Evolutionary conservation across 2,797 vertebrate genomes (phyloP).

Genomic region (Iguana delicatissima): DNA sequence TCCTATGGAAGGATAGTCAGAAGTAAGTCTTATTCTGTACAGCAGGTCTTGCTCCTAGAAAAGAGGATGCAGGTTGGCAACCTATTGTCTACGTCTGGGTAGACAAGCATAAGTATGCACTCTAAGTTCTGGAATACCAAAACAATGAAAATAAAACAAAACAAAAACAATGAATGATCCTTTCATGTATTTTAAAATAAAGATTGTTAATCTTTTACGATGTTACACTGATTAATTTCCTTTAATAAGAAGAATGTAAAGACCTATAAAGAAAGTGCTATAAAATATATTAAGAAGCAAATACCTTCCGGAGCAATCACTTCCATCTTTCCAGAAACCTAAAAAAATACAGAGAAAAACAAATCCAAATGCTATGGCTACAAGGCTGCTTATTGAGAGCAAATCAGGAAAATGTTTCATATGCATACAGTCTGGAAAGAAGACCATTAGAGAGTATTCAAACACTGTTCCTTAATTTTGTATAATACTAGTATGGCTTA

Average conservation of each 20-base stretch:
- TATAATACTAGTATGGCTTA: conserved; percentile 25
- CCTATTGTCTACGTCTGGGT: not conserved
- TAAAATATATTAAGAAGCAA: conserved; percentile 11
- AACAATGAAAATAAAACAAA: not conserved
- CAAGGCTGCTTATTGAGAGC: not conserved
- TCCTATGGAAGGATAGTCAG: not conserved
- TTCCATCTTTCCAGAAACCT: conserved; percentile 53
- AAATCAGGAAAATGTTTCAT: conserved; percentile 9
- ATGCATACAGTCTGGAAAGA: conserved; percentile 13
- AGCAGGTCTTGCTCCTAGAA: not conserved
- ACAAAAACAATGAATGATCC: conserved; percentile 18
- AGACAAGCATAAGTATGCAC: not conserved
- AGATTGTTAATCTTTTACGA: not conserved
- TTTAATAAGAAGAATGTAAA: not conserved
- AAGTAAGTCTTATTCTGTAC: not conserved
- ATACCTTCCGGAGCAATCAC: conserved; percentile 52
- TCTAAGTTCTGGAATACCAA: conserved; percentile 5
- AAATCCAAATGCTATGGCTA: not conserved
- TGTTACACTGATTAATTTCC: not conserved
- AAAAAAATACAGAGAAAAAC: conserved; percentile 46
- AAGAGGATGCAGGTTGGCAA: not conserved
- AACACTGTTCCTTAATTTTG: conserved; percentile 51
- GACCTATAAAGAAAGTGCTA: not conserved
- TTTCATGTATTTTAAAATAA: not conserved
- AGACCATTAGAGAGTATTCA: conserved; percentile 35